These are phyloP conservation scores for Neolamprologus sp. DNA, from an alignment of 2,113 vertebrate species.

Conservation along the genomic window DNA sequence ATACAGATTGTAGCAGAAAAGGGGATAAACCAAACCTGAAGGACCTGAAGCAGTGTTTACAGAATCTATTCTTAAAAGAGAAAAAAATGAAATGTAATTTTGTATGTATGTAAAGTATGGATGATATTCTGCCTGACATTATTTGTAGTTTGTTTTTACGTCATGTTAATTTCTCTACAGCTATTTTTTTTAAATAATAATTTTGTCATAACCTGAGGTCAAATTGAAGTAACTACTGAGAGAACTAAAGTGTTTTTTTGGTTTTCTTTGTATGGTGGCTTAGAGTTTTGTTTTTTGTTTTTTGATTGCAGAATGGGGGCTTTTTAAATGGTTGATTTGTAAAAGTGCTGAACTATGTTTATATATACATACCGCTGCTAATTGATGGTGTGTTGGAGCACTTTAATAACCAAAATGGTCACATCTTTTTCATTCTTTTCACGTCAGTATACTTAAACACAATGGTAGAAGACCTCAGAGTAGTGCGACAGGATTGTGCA, in stretches of 20 bases:
- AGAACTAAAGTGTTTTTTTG: not conserved
- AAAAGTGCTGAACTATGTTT: conserved; percentile 47
- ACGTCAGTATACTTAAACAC: not conserved
- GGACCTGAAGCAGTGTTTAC: conserved; percentile 69
- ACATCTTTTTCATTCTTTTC: conserved; percentile 5
- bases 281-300: not conserved
- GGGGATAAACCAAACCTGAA: conserved; percentile 24
- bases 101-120: conserved; percentile 70
- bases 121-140: conserved; percentile 39
- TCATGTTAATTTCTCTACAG: conserved; percentile 2
- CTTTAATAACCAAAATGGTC: conserved; percentile 63
- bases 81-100: conserved; percentile 60
- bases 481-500: not conserved
- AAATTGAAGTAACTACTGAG: conserved; percentile 53
- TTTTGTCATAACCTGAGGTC: conserved; percentile 20
- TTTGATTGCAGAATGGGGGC: not conserved
- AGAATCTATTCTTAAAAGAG: conserved; percentile 57
- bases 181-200: not conserved
- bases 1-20: conserved; percentile 25
- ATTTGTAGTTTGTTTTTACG: conserved; percentile 40
- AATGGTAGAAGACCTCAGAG: not conserved
- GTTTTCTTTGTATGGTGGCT: not conserved
- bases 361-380: conserved; percentile 64
- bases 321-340: conserved; percentile 39
- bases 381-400: conserved; percentile 52